Base-by-base conservation (phyloP, 2,888 invertebrate genomes). In the Hyposoter dolosus region DNA sequence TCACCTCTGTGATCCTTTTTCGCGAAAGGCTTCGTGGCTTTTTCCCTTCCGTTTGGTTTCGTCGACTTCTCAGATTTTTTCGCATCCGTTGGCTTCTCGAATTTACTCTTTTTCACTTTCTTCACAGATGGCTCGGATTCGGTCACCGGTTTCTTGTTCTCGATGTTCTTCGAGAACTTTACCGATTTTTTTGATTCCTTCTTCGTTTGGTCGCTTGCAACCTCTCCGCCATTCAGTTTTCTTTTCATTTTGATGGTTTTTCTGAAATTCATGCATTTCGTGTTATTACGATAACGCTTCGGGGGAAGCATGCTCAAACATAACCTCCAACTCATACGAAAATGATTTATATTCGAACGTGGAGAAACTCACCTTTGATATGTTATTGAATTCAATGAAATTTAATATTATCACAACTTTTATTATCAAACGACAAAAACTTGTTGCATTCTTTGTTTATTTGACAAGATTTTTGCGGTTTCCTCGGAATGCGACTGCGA, bases 61-160 rank as follows among this genome's bases (percentile, higher is more conserved):
- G 45, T 47, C 0, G 72, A n/a, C 60, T 83, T 78, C 1, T 85
- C 77, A 3, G 50, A 12, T 60, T 85, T 87, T 65, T 84, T 84
- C 9, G 40, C 23, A 56, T 81, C 56, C 1, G 85, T 78, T 35
- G 74, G 53, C 47, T 84, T 86, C 7, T 84, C 84, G 12, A 79
- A 89, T 80, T 88, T 89, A 32, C 77, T 68, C 53, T 80, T 86
- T 43, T 89, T 89, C 7, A 63, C 53, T 77, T 72, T 68, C 45
- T 66, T 68, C 23, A 43, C 50, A 2, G 63, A 50, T 65, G 12
- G 7, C 66, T 28, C 69, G 9, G 72, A 68, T 47, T 53, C 65
- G 35, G 28, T 65, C 32, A 32, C 40, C 5, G 85, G 28, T 17
- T 77, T 83, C 35, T 80, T 82, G 19, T 60, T 74, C 9, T 79